A percentile compares a stretch with the other conserved stretches of the same genome.
Evolutionary conservation across 2,797 vertebrate genomes (phyloP).

Genomic region (Coregonus sp.): DNA sequence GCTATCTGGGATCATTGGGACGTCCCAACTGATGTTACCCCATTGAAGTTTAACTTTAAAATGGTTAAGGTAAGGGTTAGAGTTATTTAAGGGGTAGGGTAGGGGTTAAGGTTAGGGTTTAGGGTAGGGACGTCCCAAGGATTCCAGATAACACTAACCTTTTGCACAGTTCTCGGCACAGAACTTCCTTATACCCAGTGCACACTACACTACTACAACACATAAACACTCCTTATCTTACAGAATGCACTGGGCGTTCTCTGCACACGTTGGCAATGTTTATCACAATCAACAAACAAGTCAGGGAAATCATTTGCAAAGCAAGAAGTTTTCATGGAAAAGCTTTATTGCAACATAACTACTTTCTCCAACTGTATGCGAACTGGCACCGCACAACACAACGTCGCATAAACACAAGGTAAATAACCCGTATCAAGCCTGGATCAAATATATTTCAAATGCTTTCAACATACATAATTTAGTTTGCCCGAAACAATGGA

Average conservation of each 20-base stretch:
- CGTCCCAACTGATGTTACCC: too few relatives aligned
- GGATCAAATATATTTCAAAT: not conserved
- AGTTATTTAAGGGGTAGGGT: too few relatives aligned
- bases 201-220: not conserved
- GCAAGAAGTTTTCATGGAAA: not conserved
- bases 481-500: not conserved
- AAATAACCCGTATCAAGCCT: too few relatives aligned
- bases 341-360: not conserved
- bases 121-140: too few relatives aligned
- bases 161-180: not conserved
- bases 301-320: not conserved
- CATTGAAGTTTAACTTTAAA: too few relatives aligned
- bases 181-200: not conserved
- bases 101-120: too few relatives aligned
- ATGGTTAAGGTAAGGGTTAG: too few relatives aligned
- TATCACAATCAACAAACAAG: not conserved
- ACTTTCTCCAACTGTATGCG: not conserved
- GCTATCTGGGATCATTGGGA: too few relatives aligned
- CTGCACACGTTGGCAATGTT: not conserved
- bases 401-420: not conserved
- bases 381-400: constrained; percentile 23
- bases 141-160: too few relatives aligned
- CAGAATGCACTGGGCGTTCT: not conserved
- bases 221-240: not conserved
- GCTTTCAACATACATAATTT: not conserved